A percentile compares a stretch with the other conserved stretches of the same genome.
These are phyloP conservation scores for Rhamphomyia laevipes DNA, from an alignment of 2,888 invertebrate genomes.

Conservation along the genomic window DNA sequence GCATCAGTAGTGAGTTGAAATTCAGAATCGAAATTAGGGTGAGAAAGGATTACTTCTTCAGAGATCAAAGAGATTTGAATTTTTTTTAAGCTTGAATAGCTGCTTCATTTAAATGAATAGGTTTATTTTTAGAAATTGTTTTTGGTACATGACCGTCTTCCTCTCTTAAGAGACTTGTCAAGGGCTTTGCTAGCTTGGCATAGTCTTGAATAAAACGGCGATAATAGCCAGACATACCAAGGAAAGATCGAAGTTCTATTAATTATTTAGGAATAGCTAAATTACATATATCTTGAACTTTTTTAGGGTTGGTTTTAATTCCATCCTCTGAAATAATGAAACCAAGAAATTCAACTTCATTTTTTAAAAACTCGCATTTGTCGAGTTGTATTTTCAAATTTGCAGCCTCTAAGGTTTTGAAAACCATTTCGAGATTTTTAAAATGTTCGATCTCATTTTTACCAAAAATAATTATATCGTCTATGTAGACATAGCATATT, in stretches of 20 bases:
- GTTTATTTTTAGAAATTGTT: constrained; percentile 7
- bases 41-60: constrained; percentile 7
- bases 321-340: constrained; percentile 11
- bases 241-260: constrained; percentile 7
- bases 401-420: constrained; percentile 3
- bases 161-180: constrained; percentile 10
- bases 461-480: constrained; percentile 11
- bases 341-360: constrained; percentile 10
- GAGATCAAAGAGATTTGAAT: constrained; percentile 8
- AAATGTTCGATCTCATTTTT: constrained; percentile 9
- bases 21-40: constrained; percentile 8
- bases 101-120: constrained; percentile 2
- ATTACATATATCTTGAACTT: constrained; percentile 8
- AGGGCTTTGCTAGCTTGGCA: constrained; percentile 10
- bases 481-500: constrained; percentile 11
- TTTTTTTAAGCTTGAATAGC: constrained; percentile 6
- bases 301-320: constrained; percentile 10
- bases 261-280: constrained; percentile 9
- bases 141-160: constrained; percentile 11
- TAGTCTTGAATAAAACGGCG: constrained; percentile 9
- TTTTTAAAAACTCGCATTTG: constrained; percentile 12
- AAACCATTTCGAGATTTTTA: constrained; percentile 7
- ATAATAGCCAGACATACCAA: constrained; percentile 7
- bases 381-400: constrained; percentile 11
- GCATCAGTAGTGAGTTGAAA: constrained; percentile 9